These are phyloP conservation scores for Luffia ferchaultella DNA, from an alignment of 2,888 invertebrate species.

Conservation along the genomic window DNA sequence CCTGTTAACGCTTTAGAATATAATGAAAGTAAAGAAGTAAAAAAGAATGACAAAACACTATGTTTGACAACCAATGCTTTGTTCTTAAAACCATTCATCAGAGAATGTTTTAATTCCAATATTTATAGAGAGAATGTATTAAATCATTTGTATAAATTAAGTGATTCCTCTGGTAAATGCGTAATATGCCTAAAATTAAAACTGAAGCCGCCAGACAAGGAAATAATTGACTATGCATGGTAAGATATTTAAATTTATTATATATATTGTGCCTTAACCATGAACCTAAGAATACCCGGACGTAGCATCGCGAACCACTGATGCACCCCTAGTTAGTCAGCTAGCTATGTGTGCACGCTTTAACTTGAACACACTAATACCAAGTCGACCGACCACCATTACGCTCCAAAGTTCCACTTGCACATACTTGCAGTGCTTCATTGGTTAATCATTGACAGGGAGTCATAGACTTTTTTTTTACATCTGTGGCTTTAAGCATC, in stretches of 20 bases:
- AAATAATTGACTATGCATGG: conserved; percentile 77
- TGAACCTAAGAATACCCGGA: too few relatives aligned
- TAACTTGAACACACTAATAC: too few relatives aligned
- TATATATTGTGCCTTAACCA: background rate
- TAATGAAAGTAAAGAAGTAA: conserved; percentile 16
- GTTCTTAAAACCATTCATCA: conserved; percentile 42
- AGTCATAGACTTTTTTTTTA: too few relatives aligned
- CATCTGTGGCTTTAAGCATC: too few relatives aligned
- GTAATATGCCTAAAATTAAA: conserved; percentile 47
- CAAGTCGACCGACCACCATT: background rate
- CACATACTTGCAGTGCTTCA: too few relatives aligned
- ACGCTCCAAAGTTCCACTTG: too few relatives aligned
- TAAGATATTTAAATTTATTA: too few relatives aligned
- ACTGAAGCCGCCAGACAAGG: conserved; percentile 63
- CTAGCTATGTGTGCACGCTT: too few relatives aligned
- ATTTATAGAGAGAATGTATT: conserved; percentile 38
- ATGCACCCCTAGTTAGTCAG: too few relatives aligned
- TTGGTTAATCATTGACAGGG: too few relatives aligned
- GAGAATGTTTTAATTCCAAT: conserved; percentile 35
- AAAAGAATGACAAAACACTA: conserved; percentile 20
- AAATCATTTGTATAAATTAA: conserved; percentile 27
- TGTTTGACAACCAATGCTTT: conserved; percentile 30
- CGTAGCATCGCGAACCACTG: too few relatives aligned
- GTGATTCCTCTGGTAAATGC: conserved; percentile 26
- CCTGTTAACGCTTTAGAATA: conserved; percentile 23